Conservation (phyloP, 2,113 vertebrate genomes). For the Gopherus evgoodei region DNA sequence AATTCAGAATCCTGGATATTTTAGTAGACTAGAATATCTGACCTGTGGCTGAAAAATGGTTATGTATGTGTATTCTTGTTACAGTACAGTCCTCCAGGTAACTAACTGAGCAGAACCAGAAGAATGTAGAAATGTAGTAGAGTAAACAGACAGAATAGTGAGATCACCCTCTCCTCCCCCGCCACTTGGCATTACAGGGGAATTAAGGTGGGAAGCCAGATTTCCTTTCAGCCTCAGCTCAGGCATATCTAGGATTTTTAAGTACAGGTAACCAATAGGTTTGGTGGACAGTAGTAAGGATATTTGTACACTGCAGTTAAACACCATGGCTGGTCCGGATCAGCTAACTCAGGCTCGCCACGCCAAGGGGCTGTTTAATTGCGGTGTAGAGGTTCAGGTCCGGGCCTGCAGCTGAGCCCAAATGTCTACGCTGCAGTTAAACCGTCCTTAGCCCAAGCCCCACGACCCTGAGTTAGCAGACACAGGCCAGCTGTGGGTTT, state of each 20-base stretch:
- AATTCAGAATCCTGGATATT: background rate
- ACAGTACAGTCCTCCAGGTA: background rate
- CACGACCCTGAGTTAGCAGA: no score
- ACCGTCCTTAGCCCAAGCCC: no score
- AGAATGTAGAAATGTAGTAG: background rate
- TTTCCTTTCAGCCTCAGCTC: background rate
- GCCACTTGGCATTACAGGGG: background rate
- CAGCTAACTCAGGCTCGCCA: no score
- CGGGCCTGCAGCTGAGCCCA: no score
- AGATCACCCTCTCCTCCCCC: background rate
- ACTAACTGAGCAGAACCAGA: background rate
- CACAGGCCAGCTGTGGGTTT: no score
- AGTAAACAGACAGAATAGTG: background rate
- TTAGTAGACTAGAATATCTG: background rate
- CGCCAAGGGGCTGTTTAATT: no score
- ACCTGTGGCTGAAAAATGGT: background rate
- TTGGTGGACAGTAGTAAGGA: background rate
- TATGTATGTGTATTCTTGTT: background rate
- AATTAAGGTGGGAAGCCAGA: background rate
- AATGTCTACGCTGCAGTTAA: no score
- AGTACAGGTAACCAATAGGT: background rate
- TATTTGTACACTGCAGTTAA: no score
- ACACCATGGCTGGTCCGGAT: no score
- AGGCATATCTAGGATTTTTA: background rate
- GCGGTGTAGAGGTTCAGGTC: no score